These are phyloP conservation scores for Slavum lentiscoides DNA, from an alignment of 2,888 invertebrate genomes.

Conservation along the genomic window DNA sequence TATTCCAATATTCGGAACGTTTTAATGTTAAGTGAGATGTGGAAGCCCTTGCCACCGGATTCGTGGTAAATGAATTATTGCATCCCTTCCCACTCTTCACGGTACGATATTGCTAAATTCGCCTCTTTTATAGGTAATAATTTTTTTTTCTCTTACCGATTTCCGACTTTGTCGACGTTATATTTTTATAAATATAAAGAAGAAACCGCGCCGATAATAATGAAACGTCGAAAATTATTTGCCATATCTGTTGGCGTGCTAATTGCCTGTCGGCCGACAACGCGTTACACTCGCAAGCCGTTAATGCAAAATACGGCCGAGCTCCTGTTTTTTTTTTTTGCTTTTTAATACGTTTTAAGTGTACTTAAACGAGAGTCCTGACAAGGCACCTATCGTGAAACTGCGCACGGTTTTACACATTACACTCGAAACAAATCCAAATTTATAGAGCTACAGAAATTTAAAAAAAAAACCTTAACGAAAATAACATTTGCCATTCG, in stretches of 20 bases:
- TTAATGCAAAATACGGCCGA: not conserved
- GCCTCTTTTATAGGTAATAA: no score
- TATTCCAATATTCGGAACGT: no score
- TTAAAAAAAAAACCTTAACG: no score
- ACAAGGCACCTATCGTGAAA: not conserved
- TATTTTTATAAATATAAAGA: not conserved
- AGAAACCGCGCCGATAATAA: not conserved
- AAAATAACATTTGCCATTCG: no score
- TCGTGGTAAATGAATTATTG: no score
- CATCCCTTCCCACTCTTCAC: no score
- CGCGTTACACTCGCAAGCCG: not conserved
- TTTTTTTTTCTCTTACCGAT: not conserved
- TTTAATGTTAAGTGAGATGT: no score
- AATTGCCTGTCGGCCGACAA: not conserved
- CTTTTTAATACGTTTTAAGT: not conserved
- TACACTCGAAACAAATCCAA: not conserved
- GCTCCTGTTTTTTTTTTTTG: not conserved
- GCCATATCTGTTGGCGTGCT: conserved; percentile 8
- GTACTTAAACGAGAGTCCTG: conserved; percentile 5
- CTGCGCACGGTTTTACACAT: not conserved
- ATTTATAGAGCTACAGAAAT: no score
- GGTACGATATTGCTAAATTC: no score
- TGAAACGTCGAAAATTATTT: conserved; percentile 15
- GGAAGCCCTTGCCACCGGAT: no score
- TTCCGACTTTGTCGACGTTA: not conserved